Evolutionary conservation across 1,140 invertebrate genomes (phyloP), one percentile per base, ranked within the genome.

Genomic region (Drosophila biarmipes): DNA sequence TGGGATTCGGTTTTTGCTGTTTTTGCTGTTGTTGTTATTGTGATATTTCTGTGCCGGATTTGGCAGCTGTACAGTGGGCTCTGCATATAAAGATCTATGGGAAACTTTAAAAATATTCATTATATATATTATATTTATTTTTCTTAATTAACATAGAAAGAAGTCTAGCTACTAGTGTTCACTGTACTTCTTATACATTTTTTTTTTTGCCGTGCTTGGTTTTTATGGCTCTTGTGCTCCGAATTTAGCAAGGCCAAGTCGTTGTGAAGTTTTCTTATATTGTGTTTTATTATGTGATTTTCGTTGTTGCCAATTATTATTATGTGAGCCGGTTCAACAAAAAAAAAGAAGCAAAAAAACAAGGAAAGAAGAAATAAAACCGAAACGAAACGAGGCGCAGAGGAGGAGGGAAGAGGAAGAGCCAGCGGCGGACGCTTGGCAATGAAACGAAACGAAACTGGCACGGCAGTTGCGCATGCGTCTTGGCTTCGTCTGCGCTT

Each of bases 221-320:
- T 74, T 78, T 86, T 74, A 87, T 87, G 73, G 75, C 75, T 80
- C 63, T 80, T 87, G 74, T 86, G 82, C 82, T 86, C 82, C 82
- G 82, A 86, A 86, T 86, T 86, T 79, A 87, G 82, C 82, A 86
- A 86, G 82, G 82, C 82, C 81, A 86, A 86, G 81, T 80, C 46
- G 77, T 63, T 86, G 82, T 86, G 74, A 86, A 86, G 82, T 86
- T 86, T 86, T 86, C 82, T 86, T 86, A 87, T 86, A 87, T 86
- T 87, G 78, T 86, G 77, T 82, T 86, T 87, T 87, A 87, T 86
- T 86, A 87, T 86, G 82, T 87, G 72, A 74, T 86, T 86, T 86
- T 80, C 73, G 80, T 86, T 82, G 80, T 82, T 81, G 73, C 80
- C 72, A 82, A 82, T 82, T 81, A 81, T 81, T 81, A 82, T 82